Evolutionary conservation across 1,140 invertebrate genomes (phyloP).

Genomic region (Penaeus chinensis): DNA sequence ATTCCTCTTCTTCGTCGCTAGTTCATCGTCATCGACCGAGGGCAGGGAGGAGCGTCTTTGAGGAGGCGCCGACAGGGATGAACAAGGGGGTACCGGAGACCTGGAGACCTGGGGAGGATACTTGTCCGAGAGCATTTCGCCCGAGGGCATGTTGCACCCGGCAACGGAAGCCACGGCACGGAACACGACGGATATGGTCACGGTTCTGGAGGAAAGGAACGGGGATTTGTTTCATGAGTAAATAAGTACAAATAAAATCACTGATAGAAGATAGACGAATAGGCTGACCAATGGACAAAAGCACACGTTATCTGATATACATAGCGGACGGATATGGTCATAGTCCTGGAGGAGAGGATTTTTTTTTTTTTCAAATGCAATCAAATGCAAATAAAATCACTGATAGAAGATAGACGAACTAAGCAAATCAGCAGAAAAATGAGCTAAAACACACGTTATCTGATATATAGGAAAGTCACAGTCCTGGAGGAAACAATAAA

Average conservation of each 20-base stretch:
- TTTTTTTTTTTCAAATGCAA: neutral
- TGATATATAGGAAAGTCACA: too few species aligned
- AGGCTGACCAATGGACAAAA: too few species aligned
- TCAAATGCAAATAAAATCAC: too few species aligned
- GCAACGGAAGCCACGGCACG: slow-evolving; percentile 70
- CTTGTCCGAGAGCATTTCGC: neutral
- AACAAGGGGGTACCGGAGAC: neutral
- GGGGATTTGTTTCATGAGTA: neutral
- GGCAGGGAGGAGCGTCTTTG: slow-evolving; percentile 1
- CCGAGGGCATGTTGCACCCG: slow-evolving; percentile 66
- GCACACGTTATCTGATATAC: too few species aligned
- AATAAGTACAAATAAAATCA: too few species aligned
- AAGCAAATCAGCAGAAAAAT: too few species aligned
- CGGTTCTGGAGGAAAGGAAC: slow-evolving; percentile 66
- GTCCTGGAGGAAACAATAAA: too few species aligned
- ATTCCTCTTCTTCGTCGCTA: slow-evolving; percentile 66
- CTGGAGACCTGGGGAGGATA: neutral
- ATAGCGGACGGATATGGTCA: too few species aligned
- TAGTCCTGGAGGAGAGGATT: neutral
- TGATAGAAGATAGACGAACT: too few species aligned
- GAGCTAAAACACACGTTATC: too few species aligned
- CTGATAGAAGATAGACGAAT: too few species aligned
- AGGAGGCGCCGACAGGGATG: neutral
- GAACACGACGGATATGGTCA: slow-evolving; percentile 72
- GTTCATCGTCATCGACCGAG: slow-evolving; percentile 17